phyloP scores from a whole-genome alignment of 30 jellyfish, hydroid and myxozoan species.

The Turritopsis dohrnii region DNA sequence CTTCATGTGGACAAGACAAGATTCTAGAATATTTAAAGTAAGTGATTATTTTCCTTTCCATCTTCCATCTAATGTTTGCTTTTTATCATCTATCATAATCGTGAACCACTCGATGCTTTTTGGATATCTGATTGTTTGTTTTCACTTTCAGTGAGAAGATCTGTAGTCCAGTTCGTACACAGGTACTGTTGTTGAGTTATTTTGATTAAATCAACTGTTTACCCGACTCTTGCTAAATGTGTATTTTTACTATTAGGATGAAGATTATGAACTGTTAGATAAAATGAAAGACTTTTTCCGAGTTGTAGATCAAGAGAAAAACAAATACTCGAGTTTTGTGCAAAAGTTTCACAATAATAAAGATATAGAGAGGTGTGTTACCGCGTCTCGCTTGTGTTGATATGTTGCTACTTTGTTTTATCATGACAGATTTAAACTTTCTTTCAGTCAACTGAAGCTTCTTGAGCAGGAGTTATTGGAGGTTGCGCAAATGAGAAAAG shows the following conservation, averaged over 20 bases:
- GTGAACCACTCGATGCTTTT: no score
- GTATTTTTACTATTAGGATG: neutral
- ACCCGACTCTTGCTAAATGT: no score
- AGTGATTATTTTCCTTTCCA: neutral
- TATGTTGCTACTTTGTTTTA: neutral
- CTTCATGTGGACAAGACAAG: neutral
- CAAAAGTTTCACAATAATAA: constrained; percentile 30
- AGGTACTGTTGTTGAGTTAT: neutral
- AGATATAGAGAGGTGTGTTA: constrained; percentile 32
- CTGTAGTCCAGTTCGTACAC: neutral
- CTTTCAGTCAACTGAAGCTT: constrained; percentile 19
- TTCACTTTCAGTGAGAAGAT: neutral
- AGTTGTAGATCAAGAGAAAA: constrained; percentile 51
- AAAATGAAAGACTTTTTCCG: constrained; percentile 40
- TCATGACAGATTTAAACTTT: neutral
- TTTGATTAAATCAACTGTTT: no score
- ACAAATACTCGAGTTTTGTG: constrained; percentile 33
- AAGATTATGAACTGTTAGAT: neutral
- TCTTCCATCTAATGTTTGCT: neutral
- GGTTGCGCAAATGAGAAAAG: constrained; percentile 27
- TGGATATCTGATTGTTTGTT: no score
- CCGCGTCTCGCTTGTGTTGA: no score
- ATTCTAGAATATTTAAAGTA: neutral
- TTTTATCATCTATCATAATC: no score
- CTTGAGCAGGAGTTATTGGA: constrained; percentile 25